These are phyloP conservation scores for Euproctis similis DNA, from an alignment of 2,888 invertebrate species.

Conservation along the genomic window DNA sequence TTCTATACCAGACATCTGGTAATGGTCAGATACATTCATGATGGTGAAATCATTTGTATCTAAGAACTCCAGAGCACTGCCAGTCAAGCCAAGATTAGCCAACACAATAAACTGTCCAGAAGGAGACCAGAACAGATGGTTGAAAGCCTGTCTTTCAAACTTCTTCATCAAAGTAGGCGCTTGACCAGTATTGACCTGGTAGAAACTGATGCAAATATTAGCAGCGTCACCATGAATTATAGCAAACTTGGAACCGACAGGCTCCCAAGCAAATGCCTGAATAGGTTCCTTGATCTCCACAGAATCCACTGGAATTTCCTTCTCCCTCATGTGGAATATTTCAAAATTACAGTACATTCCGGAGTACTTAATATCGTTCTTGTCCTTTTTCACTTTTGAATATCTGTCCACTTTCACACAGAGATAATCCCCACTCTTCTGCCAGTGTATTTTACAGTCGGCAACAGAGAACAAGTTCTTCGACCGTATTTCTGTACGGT, in stretches of 20 bases:
- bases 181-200: constrained; percentile 90
- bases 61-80: constrained; percentile 95
- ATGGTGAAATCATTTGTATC: constrained; percentile 96
- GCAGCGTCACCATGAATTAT: constrained; percentile 94
- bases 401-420: constrained; percentile 92
- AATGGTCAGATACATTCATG: constrained; percentile 96
- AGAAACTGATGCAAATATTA: constrained; percentile 92
- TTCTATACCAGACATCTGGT: constrained; percentile 95
- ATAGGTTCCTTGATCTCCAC: constrained; percentile 96
- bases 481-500: constrained; percentile 89
- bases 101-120: constrained; percentile 96
- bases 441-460: constrained; percentile 99
- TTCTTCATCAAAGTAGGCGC: constrained; percentile 91
- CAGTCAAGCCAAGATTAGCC: constrained; percentile 88
- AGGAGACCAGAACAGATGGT: constrained; percentile 96
- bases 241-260: constrained; percentile 95
- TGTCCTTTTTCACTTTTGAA: constrained; percentile 95
- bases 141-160: constrained; percentile 91
- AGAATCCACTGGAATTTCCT: constrained; percentile 97
- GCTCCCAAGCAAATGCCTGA: constrained; percentile 98
- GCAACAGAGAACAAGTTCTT: constrained; percentile 98
- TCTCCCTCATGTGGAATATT: constrained; percentile 98
- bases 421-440: constrained; percentile 97
- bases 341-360: constrained; percentile 99
- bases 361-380: constrained; percentile 93